Evolutionary conservation across 2,113 vertebrate species (phyloP).

Genomic region (Plectropomus leopardus): DNA sequence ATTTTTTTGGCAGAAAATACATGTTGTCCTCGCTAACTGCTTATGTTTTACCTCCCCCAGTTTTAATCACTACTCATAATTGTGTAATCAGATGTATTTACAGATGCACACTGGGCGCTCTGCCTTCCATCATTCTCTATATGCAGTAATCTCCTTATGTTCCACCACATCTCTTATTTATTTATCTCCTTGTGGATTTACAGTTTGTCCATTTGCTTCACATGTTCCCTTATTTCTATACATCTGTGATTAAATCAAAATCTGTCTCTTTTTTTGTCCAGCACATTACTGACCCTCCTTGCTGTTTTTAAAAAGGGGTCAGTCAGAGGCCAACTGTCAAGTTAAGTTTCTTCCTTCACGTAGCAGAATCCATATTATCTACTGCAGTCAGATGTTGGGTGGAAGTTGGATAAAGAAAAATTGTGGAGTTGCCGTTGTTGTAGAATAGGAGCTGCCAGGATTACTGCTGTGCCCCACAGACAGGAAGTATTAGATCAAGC

Average conservation of each 20-base stretch:
- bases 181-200: slow-evolving; percentile 15
- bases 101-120: slow-evolving; percentile 10
- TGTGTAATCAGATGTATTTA: slow-evolving; percentile 50
- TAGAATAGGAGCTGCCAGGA: slow-evolving; percentile 20
- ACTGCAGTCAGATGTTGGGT: slow-evolving; percentile 1
- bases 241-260: not conserved
- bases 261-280: too few species aligned
- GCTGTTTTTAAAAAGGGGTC: not conserved
- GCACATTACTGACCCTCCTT: not conserved
- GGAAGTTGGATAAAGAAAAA: not conserved
- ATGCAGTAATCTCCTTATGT: slow-evolving; percentile 23
- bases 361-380: not conserved
- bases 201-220: not conserved
- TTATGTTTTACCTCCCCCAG: not conserved
- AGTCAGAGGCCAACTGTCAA: not conserved
- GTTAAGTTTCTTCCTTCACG: not conserved
- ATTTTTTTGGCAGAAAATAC: slow-evolving; percentile 24
- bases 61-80: slow-evolving; percentile 38
- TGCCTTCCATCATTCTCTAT: slow-evolving; percentile 4
- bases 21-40: slow-evolving; percentile 13
- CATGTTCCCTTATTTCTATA: not conserved
- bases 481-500: slow-evolving; percentile 19
- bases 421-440: not conserved
- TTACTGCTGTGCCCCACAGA: slow-evolving; percentile 27
- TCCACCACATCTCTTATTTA: not conserved